Base-by-base conservation (phyloP, 2,113 vertebrate genomes). In the Callipepla californica region DNA sequence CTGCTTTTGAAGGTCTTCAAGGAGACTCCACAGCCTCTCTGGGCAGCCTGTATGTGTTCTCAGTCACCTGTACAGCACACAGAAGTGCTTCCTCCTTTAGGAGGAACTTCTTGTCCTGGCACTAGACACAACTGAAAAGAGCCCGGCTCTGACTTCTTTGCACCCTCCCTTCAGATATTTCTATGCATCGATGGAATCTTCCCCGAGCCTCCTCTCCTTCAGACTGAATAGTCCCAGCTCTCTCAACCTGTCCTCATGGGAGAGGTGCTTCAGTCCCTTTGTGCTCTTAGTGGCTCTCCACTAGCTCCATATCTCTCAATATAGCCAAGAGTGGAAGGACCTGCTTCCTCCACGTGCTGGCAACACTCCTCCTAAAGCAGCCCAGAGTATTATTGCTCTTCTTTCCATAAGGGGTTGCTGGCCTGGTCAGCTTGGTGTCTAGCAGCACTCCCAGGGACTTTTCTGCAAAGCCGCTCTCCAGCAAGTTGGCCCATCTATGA, bases 351-450 rank as follows among this genome's bases (percentile, higher is more conserved):
- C 9, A 13, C 18, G 25, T 73, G 26, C 23, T 21, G 44, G 44
- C 61, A 83, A 19, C 8, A 3, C 11, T 45, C 8, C 26, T 83
- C 38, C 68, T 30, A 3, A 30, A 30, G 58, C 58, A 70, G 38
- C 44, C 75, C 73, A 55, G 22, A 28, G 12, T 63, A 28, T 2
- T 2, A 0, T 13, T 42, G 45, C 17, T 44, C 5, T 1, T 44
- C 44, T 78, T 70, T 47, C 51, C 65, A n/a, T 5, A 34, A 66
- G 51, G 34, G 34, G n/a, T 4, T n/a, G 7, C 51, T 57, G 44
- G 57, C 38, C 74, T 17, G 25, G 19, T 85, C 62, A 61, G 26
- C 20, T 21, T 21, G 45, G 18, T 70, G 53, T 89, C 47, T 42
- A 44, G 13, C 62, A 82, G n/a, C 6, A 36, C 20, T n/a, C 47